Evolutionary conservation across 2,797 vertebrate genomes (phyloP), one percentile per base, ranked within the genome.

Genomic region (Discoglossus pictus): DNA sequence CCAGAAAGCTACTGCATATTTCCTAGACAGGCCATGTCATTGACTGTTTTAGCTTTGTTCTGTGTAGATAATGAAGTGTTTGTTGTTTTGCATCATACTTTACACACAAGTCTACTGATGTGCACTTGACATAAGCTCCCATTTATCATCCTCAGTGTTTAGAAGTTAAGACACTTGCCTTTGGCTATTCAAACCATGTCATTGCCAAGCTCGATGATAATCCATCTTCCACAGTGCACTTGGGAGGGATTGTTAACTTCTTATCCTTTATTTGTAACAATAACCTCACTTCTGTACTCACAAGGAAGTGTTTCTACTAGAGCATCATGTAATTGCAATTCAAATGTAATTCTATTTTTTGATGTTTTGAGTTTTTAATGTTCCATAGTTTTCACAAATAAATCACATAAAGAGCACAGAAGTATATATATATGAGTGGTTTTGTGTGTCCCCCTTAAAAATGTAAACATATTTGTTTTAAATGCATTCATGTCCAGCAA

Each of bases 111-210:
- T 8, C 27, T 31, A 4, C 12, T 48, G 16, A 48, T 24, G 11
- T 24, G 46, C 3, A 25, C 21, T 48, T 48, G 35, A 42, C 24
- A 6, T 25, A 35, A 43, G 9, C 7, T 34, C 13, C 17, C 1
- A 36, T 63, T 52, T 52, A 34, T 65, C 39, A 54, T 53, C 10
- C 18, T 35, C 24, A 18, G n/a, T 43, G 17, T 44, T 34, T 35
- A 17, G 61, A 25, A 48, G 6, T 11, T n/a, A 7, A 23, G 6
- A 48, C 46, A 48, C 16, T 20, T 48, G 20, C 25, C 50, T 23
- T 11, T 65, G 50, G 39, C 50, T 43, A 24, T 20, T 24, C 38
- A 23, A 9, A n/a, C 6, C 17, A 10, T 64, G 51, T 43, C 31
- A 31, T 7, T 17, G 27, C 15, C 10, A 6, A 50, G 10, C 15